phyloP scores from a whole-genome alignment of 2,888 invertebrate species.

The Synergus laeviventris region DNA sequence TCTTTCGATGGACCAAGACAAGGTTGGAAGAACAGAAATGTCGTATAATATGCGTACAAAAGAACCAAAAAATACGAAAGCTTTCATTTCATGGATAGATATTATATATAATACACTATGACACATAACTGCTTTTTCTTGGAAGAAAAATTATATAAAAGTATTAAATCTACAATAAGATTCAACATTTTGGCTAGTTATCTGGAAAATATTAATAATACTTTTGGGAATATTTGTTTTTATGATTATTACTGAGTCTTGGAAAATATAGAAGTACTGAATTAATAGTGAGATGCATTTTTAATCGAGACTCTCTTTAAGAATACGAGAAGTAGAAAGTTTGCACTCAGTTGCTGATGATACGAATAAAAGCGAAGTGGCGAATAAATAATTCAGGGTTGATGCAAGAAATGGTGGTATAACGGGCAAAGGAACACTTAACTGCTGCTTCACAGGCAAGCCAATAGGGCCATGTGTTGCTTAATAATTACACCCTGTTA shows the following conservation, averaged over 20 bases:
- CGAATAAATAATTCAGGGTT: slow-evolving; percentile 60
- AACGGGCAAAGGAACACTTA: slow-evolving; percentile 63
- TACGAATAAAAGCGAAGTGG: slow-evolving; percentile 46
- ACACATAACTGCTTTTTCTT: no score
- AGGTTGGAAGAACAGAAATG: slow-evolving; percentile 41
- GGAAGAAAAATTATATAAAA: no score
- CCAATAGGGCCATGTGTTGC: slow-evolving; percentile 61
- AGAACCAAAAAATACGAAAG: no score
- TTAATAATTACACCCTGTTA: slow-evolving; percentile 60
- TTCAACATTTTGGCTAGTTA: no score
- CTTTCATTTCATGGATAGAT: no score
- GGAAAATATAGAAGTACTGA: not conserved
- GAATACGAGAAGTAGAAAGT: slow-evolving; percentile 3
- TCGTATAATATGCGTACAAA: slow-evolving; percentile 18
- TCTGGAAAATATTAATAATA: no score
- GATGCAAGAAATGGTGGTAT: slow-evolving; percentile 55
- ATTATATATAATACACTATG: no score
- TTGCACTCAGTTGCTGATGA: slow-evolving; percentile 23
- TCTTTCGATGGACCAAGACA: slow-evolving; percentile 55
- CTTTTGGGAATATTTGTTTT: not conserved
- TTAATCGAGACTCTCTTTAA: not conserved
- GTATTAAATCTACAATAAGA: no score
- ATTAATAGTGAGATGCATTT: not conserved
- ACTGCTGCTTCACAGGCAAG: slow-evolving; percentile 48
- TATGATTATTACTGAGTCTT: not conserved